Evolutionary conservation across 2,888 invertebrate genomes (phyloP).

Genomic region (Dryadula phaetusa): DNA sequence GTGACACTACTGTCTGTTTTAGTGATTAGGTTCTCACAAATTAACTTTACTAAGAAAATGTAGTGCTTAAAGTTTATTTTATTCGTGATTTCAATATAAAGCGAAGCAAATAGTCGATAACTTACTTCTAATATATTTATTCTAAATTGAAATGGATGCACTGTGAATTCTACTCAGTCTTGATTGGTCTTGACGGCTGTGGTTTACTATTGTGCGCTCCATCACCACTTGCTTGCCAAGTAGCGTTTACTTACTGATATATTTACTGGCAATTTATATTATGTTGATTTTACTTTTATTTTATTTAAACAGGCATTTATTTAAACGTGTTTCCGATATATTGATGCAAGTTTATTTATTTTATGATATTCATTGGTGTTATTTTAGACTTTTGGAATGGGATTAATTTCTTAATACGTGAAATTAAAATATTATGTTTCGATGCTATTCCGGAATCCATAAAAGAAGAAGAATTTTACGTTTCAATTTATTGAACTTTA

Average conservation of each 20-base stretch:
- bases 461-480: too few relatives aligned
- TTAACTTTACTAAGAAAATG: background rate
- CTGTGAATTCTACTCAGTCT: constrained; percentile 22
- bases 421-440: too few relatives aligned
- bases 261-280: background rate
- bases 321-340: too few relatives aligned
- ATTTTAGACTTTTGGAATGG: too few relatives aligned
- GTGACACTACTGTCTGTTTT: background rate
- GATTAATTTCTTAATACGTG: too few relatives aligned
- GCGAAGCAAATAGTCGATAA: constrained; percentile 1
- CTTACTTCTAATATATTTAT: constrained; percentile 19
- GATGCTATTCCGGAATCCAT: too few relatives aligned
- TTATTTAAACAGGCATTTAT: too few relatives aligned
- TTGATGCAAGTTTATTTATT: too few relatives aligned
- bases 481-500: too few relatives aligned
- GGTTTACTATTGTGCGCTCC: constrained; percentile 30
- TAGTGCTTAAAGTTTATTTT: background rate
- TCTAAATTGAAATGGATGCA: constrained; percentile 31
- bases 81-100: constrained; percentile 9
- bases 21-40: too few relatives aligned
- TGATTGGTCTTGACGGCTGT: constrained; percentile 34
- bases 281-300: background rate
- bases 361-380: too few relatives aligned
- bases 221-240: constrained; percentile 21
- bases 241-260: constrained; percentile 12